Evolutionary conservation across 2,797 vertebrate species (phyloP).

Genomic region (Mormyrops boulengeri): DNA sequence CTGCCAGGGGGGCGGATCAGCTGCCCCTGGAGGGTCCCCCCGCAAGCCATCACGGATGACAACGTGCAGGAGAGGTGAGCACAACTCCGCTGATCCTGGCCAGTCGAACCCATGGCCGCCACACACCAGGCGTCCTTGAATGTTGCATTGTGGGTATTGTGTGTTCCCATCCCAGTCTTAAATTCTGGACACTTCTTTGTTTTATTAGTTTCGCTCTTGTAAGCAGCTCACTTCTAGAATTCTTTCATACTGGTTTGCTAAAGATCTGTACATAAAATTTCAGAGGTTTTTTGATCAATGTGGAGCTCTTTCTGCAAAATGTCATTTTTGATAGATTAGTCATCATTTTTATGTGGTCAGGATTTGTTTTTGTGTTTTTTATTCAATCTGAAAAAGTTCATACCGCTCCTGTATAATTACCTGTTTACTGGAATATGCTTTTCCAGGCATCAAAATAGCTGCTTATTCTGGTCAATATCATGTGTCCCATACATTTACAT

Average conservation of each 20-base stretch:
- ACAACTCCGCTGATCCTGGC: background rate
- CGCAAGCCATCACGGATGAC: slow-evolving; percentile 73
- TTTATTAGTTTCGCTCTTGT: background rate
- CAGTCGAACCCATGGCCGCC: background rate
- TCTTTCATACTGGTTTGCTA: background rate
- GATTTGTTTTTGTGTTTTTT: background rate
- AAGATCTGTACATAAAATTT: background rate
- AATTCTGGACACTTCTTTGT: background rate
- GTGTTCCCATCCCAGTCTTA: background rate
- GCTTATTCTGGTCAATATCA: background rate
- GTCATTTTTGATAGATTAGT: background rate
- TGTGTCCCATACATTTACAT: background rate
- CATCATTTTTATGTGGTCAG: background rate
- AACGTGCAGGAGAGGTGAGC: slow-evolving; percentile 76
- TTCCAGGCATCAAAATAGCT: background rate
- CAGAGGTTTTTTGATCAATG: background rate
- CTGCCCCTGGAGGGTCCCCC: slow-evolving; percentile 82
- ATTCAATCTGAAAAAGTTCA: background rate
- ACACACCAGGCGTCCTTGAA: background rate
- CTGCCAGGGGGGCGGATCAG: slow-evolving; percentile 75
- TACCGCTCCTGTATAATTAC: background rate
- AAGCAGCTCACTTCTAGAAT: background rate
- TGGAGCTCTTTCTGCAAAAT: background rate
- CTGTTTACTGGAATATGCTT: background rate
- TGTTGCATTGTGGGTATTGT: background rate